phyloP scores from a whole-genome alignment of 2,888 invertebrate genomes.

The Mythimna ferrago region DNA sequence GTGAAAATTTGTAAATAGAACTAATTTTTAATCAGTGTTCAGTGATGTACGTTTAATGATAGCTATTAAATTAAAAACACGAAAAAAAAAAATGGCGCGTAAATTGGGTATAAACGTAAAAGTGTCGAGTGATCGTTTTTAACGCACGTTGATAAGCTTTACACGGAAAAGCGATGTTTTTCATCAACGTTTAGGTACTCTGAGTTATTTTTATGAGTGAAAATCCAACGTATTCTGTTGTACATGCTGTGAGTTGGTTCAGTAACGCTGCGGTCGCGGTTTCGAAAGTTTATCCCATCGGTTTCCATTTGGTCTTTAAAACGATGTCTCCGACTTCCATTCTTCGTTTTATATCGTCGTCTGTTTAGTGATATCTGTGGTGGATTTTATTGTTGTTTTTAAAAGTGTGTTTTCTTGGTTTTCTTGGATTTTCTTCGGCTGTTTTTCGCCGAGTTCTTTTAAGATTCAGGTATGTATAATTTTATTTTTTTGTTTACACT shows the following conservation, averaged over 20 bases:
- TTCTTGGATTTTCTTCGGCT: constrained; percentile 58
- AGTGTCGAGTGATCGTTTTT: constrained; percentile 52
- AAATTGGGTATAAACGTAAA: constrained; percentile 36
- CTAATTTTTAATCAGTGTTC: constrained; percentile 25
- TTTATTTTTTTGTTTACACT: constrained; percentile 5
- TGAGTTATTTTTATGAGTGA: constrained; percentile 83
- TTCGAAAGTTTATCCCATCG: constrained; percentile 64
- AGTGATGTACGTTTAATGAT: constrained; percentile 16
- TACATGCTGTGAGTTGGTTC: constrained; percentile 60
- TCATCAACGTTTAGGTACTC: constrained; percentile 70
- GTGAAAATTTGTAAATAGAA: constrained; percentile 29
- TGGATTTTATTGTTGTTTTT: constrained; percentile 61
- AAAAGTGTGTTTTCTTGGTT: constrained; percentile 53
- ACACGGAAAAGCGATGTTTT: constrained; percentile 76
- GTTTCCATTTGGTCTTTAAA: constrained; percentile 62
- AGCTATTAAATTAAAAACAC: constrained; percentile 12
- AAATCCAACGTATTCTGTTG: constrained; percentile 72
- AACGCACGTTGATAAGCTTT: constrained; percentile 61
- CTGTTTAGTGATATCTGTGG: constrained; percentile 66
- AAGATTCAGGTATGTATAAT: constrained; percentile 59
- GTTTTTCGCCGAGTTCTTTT: constrained; percentile 33
- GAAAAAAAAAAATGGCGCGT: constrained; percentile 33
- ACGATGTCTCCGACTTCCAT: constrained; percentile 57
- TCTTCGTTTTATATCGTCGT: constrained; percentile 53
- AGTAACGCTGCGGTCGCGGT: constrained; percentile 65